Percentiles rank a stretch among this genome's conserved stretches.
Conservation (phyloP, 2,113 vertebrate species). For the Meleagris gallopavo region DNA sequence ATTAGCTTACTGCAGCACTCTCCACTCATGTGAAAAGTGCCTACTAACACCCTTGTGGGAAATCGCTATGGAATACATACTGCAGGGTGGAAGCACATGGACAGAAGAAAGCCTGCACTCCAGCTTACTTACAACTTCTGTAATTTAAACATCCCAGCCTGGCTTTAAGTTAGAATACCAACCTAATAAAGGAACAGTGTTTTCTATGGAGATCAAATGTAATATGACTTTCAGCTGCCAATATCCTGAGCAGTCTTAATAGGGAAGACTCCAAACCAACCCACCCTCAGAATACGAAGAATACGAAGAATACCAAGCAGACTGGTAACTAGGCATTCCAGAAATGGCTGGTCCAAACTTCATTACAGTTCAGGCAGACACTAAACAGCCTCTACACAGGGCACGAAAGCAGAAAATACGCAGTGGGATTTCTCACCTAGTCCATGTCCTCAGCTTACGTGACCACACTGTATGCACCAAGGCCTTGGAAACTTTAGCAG, state of each 20-base stretch:
- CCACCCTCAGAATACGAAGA: neutral
- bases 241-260: neutral
- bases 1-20: neutral
- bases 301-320: neutral
- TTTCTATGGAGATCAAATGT: neutral
- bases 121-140: neutral
- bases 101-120: neutral
- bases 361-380: neutral
- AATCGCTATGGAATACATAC: neutral
- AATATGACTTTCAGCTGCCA: neutral
- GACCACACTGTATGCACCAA: neutral
- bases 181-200: neutral
- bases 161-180: neutral
- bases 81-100: neutral
- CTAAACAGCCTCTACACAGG: neutral
- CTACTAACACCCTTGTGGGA: neutral
- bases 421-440: neutral
- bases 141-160: neutral
- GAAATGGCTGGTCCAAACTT: neutral
- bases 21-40: neutral
- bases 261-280: neutral
- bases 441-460: rapidly evolving
- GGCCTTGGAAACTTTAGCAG: neutral
- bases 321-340: neutral
- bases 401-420: neutral